A percentile compares a stretch with the other conserved stretches of the same genome.
Evolutionary conservation across 2,888 invertebrate species (phyloP).

Genomic region (Epinotia brunnichana): DNA sequence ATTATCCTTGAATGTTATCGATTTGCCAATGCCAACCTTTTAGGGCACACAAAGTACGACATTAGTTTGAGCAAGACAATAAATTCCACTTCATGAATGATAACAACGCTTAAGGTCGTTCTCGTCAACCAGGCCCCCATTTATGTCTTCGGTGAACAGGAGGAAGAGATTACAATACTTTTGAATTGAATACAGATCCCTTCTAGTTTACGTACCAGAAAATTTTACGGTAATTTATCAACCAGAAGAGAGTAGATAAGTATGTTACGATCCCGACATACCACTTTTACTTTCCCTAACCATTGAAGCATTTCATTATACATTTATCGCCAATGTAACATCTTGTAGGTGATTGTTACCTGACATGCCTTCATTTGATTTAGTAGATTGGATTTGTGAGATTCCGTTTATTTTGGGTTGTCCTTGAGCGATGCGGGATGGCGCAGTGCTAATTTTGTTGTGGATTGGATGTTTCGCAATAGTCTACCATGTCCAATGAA

Average conservation of each 20-base stretch:
- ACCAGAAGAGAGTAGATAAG: conserved; percentile 23
- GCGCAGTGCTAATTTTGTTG: conserved; percentile 39
- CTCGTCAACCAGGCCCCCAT: no score
- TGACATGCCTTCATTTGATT: conserved; percentile 12
- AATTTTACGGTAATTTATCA: conserved; percentile 4
- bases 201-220: not conserved
- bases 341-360: conserved; percentile 19
- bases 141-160: no score
- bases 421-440: conserved; percentile 32
- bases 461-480: conserved; percentile 42
- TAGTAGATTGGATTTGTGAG: conserved; percentile 18
- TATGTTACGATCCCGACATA: conserved; percentile 8
- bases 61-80: conserved; percentile 17
- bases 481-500: conserved; percentile 22
- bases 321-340: conserved; percentile 33
- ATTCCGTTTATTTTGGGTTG: conserved; percentile 31
- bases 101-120: not conserved
- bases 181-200: no score
- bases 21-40: conserved; percentile 8
- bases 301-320: conserved; percentile 25
- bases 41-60: conserved; percentile 23
- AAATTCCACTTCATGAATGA: not conserved
- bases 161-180: no score
- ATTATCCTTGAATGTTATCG: conserved; percentile 32
- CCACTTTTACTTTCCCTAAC: conserved; percentile 36